A percentile compares a stretch with the other conserved stretches of the same genome.
Conservation (phyloP, 2,888 invertebrate genomes). For the Drosophila ustulata region DNA sequence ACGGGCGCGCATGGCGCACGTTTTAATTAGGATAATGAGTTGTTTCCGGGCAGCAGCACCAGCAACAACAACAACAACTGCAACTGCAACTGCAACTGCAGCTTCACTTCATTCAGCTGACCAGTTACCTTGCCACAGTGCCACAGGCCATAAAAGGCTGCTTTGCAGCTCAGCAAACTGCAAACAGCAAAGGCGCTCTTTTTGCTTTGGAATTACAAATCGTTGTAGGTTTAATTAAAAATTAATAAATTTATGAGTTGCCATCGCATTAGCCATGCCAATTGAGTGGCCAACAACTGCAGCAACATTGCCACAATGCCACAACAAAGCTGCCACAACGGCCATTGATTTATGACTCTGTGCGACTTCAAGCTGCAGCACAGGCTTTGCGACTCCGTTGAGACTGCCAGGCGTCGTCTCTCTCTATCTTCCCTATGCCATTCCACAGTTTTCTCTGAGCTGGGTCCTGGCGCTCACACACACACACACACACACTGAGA, state of each 20-base stretch:
- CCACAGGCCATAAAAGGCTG: conserved; percentile 60
- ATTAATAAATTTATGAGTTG: conserved; percentile 81
- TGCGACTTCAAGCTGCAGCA: conserved; percentile 23
- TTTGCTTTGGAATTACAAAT: conserved; percentile 73
- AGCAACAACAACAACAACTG: neutral
- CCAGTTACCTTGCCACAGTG: conserved; percentile 25
- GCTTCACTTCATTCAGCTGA: conserved; percentile 35
- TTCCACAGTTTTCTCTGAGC: neutral
- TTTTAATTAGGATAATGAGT: conserved; percentile 85
- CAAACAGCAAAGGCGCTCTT: conserved; percentile 18
- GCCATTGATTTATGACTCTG: conserved; percentile 61
- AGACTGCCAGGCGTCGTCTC: conserved; percentile 69
- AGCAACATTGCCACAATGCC: conserved; percentile 30
- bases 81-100: conserved; percentile 25
- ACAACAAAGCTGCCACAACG: conserved; percentile 35
- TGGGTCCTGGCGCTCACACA: conserved; percentile 44
- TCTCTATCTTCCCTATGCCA: neutral
- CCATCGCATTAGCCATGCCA: conserved; percentile 80
- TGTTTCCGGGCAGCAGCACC: conserved; percentile 79
- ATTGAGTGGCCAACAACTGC: conserved; percentile 64
- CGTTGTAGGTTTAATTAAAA: conserved; percentile 79
- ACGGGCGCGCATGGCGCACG: conserved; percentile 81
- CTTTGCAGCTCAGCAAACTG: neutral
- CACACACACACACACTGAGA: conserved; percentile 12
- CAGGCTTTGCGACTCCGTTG: conserved; percentile 41